Base-by-base conservation (phyloP, 2,797 vertebrate species). In the Cheirogaleus major region DNA sequence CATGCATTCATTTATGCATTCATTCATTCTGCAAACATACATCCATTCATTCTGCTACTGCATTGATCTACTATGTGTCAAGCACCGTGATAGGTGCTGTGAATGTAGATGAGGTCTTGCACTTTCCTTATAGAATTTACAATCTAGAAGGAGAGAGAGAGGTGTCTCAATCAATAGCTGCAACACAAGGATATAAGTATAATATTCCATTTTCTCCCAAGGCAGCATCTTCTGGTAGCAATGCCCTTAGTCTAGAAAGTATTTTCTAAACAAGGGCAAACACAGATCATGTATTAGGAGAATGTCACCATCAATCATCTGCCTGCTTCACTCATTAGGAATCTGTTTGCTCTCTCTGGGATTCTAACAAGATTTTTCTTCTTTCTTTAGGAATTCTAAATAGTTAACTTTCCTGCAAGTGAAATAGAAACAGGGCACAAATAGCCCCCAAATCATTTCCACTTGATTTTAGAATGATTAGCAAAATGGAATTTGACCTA, bases 231-330 rank as follows among this genome's bases (percentile, higher is more conserved):
- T 89, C 57, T 79, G 57, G 32, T 55, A 91, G 61, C 48, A 76
- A 57, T 76, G 32, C 15, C 23, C 57, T 89, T 27, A 32, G 27
- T 91, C 69, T 76, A 73, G 85, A 85, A 95, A 93, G 38, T 5
- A 81, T 84, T 97, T 95, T 92, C 78, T 78, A 95, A 88, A 73
- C 22, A 75, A 55, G 72, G 52, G 55, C 55, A 93, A 92, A 18
- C 27, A 23, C 41, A 78, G 13, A 43, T 92, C 55, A 43, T 7
- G 2, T 70, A 45, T 93, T 88, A 95, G 78, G 57, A 93, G 83
- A 92, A 50, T 1, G 15, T 94, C 87, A 93, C 90, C 35, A 97
- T 92, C 83, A 89, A 43, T 96, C 97, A 92, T 15, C 30, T 23
- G 9, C 57, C 69, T 67, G 27, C 30, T 76, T 76, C 43, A 81